Evolutionary conservation across 2,888 invertebrate genomes (phyloP).

Genomic region (Lutraria lutraria): DNA sequence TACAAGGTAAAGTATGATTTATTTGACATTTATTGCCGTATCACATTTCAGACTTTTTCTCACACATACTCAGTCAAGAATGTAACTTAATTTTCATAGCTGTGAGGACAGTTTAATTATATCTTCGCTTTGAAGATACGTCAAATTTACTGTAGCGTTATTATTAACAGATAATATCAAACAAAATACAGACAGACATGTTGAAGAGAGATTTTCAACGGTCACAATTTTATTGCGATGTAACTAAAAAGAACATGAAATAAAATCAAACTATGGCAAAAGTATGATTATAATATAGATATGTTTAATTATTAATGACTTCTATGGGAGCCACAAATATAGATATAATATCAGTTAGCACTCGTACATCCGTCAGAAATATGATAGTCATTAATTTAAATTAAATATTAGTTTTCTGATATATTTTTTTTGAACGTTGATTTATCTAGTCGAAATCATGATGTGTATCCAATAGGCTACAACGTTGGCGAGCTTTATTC

Average conservation of each 20-base stretch:
- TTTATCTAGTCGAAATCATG: too few relatives aligned
- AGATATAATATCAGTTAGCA: neutral
- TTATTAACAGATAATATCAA: neutral
- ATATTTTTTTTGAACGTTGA: too few relatives aligned
- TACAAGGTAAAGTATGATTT: neutral
- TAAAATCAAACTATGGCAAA: neutral
- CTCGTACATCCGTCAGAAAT: neutral
- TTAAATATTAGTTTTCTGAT: too few relatives aligned
- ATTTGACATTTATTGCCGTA: conserved; percentile 22
- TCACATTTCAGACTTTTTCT: conserved; percentile 8
- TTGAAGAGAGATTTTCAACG: neutral
- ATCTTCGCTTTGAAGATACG: neutral
- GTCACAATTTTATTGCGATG: neutral
- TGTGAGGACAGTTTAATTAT: neutral
- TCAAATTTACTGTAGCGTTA: neutral
- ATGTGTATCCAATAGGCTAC: too few relatives aligned
- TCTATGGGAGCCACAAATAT: neutral
- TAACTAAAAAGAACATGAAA: neutral
- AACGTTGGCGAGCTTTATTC: too few relatives aligned
- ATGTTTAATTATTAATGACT: conserved; percentile 4
- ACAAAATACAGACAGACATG: neutral
- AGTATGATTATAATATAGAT: neutral
- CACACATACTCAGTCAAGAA: neutral
- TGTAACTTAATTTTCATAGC: conserved; percentile 15
- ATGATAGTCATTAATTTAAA: too few relatives aligned